Conservation (phyloP, 2,888 invertebrate species). For the Platycheirus rosarum region DNA sequence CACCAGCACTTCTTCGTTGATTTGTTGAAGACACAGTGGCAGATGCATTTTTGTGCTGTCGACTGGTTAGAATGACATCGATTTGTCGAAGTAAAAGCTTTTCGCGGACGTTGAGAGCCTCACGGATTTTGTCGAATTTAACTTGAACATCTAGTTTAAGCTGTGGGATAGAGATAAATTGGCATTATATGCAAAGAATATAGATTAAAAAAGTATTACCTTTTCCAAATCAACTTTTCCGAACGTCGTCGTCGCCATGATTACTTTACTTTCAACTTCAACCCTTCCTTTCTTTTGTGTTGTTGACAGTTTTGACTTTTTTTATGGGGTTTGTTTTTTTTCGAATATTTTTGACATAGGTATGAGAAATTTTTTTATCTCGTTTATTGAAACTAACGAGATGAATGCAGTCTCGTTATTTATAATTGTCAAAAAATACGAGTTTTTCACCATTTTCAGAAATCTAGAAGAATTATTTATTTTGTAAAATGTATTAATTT, state of each 20-base stretch:
- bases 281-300: constrained; percentile 68
- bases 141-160: constrained; percentile 80
- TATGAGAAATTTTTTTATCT: too few relatives aligned
- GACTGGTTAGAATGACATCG: constrained; percentile 80
- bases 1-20: constrained; percentile 46
- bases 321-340: constrained; percentile 21
- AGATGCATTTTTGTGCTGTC: constrained; percentile 76
- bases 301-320: constrained; percentile 22
- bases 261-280: constrained; percentile 58
- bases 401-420: too few relatives aligned
- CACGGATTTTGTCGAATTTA: constrained; percentile 80
- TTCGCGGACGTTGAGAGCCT: constrained; percentile 81
- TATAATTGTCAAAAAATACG: too few relatives aligned
- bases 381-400: too few relatives aligned
- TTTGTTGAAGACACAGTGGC: constrained; percentile 55
- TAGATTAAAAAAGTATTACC: constrained; percentile 75
- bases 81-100: constrained; percentile 81
- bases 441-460: too few relatives aligned
- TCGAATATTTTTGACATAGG: constrained; percentile 4
- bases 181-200: constrained; percentile 71
- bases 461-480: too few relatives aligned
- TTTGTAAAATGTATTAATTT: too few relatives aligned
- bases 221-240: constrained; percentile 70
- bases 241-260: constrained; percentile 71
- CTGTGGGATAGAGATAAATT: constrained; percentile 73